Evolutionary conservation across 2,888 invertebrate genomes (phyloP).

Genomic region (Salticus scenicus): DNA sequence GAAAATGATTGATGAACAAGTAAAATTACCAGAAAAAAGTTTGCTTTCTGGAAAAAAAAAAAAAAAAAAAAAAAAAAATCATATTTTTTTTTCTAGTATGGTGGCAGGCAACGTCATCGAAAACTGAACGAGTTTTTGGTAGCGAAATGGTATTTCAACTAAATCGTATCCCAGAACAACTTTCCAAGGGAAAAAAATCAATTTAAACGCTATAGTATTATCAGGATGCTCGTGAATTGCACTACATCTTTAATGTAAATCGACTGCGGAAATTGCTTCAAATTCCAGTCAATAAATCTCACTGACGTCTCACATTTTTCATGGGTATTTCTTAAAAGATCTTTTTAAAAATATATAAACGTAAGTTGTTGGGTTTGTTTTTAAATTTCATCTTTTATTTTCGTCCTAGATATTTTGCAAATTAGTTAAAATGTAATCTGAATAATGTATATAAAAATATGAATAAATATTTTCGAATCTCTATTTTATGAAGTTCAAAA

Average conservation of each 20-base stretch:
- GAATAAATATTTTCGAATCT: too few relatives aligned
- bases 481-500: too few relatives aligned
- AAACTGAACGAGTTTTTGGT: slow-evolving; percentile 10
- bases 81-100: neutral
- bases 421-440: too few relatives aligned
- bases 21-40: slow-evolving; percentile 4
- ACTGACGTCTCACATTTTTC: slow-evolving; percentile 12
- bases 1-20: slow-evolving; percentile 14
- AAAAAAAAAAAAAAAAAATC: too few relatives aligned
- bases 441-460: too few relatives aligned
- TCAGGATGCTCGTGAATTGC: neutral
- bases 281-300: slow-evolving; percentile 8
- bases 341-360: neutral
- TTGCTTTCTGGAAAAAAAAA: neutral
- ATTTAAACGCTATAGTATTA: slow-evolving; percentile 12
- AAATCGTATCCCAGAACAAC: slow-evolving; percentile 7
- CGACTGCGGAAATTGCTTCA: slow-evolving; percentile 16
- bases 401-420: neutral
- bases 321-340: neutral
- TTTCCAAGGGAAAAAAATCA: neutral
- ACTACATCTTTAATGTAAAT: slow-evolving; percentile 12
- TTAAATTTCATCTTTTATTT: neutral
- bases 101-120: slow-evolving; percentile 11
- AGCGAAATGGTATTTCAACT: neutral
- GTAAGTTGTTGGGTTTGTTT: neutral